Percentiles rank a stretch among this genome's conserved stretches.
These are phyloP conservation scores for Cyphomyrmex costatus DNA, from an alignment of 1,140 invertebrate species.

Conservation along the genomic window DNA sequence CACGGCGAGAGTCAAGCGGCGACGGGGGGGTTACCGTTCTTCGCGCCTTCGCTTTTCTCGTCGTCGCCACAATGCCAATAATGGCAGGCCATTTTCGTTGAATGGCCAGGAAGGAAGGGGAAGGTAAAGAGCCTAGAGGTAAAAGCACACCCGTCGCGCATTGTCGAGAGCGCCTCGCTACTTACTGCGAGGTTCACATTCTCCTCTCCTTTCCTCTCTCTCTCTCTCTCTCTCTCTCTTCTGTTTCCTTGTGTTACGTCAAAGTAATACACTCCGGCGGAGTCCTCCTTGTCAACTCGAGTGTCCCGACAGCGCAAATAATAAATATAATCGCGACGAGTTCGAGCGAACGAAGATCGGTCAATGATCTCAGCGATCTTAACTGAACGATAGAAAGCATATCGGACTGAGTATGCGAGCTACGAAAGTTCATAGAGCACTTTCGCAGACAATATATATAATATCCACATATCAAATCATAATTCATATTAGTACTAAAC, in stretches of 20 bases:
- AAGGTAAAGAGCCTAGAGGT: constrained; percentile 73
- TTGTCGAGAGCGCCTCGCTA: constrained; percentile 76
- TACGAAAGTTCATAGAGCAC: background rate
- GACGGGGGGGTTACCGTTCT: constrained; percentile 44
- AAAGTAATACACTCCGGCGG: constrained; percentile 39
- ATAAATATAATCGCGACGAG: constrained; percentile 41
- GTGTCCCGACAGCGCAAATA: constrained; percentile 51
- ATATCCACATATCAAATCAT: constrained; percentile 10
- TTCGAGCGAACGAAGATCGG: constrained; percentile 25
- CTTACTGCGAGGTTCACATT: constrained; percentile 55
- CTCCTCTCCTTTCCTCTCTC: constrained; percentile 19
- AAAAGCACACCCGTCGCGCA: constrained; percentile 82
- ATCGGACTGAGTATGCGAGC: background rate
- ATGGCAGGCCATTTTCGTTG: constrained; percentile 78
- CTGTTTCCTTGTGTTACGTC: constrained; percentile 51
- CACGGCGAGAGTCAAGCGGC: constrained; percentile 65
- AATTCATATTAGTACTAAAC: constrained; percentile 13
- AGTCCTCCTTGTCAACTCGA: constrained; percentile 28
- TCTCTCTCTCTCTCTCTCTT: constrained; percentile 12
- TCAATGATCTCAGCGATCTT: constrained; percentile 6
- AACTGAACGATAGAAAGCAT: background rate
- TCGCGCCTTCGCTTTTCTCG: constrained; percentile 54
- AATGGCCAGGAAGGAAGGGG: constrained; percentile 74
- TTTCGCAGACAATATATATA: background rate
- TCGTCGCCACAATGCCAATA: constrained; percentile 79